phyloP scores from a whole-genome alignment of 1,140 invertebrate species.

The Bradynema listronoti region DNA sequence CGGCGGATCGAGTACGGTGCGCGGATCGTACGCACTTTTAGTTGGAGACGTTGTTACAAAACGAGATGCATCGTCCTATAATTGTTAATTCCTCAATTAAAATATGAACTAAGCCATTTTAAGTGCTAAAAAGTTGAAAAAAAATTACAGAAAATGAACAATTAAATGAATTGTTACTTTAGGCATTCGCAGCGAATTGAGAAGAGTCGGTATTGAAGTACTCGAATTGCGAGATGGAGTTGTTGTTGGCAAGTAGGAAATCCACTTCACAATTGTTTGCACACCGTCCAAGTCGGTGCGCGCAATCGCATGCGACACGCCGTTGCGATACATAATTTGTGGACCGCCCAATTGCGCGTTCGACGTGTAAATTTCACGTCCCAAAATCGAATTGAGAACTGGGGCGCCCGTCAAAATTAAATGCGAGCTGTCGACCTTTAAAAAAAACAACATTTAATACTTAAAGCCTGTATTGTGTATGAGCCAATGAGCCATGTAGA shows the following conservation, averaged over 20 bases:
- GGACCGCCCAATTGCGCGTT: slow-evolving; percentile 94
- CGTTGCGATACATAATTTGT: slow-evolving; percentile 95
- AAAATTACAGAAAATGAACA: too few relatives aligned
- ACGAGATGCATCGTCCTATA: slow-evolving; percentile 33
- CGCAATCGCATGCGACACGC: slow-evolving; percentile 76
- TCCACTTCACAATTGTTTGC: slow-evolving; percentile 71
- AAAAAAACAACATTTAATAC: too few relatives aligned
- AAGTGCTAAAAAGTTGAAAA: too few relatives aligned
- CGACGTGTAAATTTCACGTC: slow-evolving; percentile 89
- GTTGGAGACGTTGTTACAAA: slow-evolving; percentile 66
- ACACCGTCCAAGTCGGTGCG: slow-evolving; percentile 87
- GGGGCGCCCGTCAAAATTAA: slow-evolving; percentile 94
- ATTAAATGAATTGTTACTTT: too few relatives aligned
- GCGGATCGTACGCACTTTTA: slow-evolving; percentile 83
- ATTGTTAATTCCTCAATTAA: too few relatives aligned
- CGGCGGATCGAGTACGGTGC: slow-evolving; percentile 71
- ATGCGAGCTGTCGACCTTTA: slow-evolving; percentile 82
- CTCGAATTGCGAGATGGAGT: too few relatives aligned
- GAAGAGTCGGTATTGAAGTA: not conserved
- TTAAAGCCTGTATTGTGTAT: too few relatives aligned
- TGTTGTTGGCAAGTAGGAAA: slow-evolving; percentile 67
- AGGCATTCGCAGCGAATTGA: slow-evolving; percentile 13
- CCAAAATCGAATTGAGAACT: slow-evolving; percentile 86
- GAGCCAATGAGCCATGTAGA: too few relatives aligned
- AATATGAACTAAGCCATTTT: too few relatives aligned